Evolutionary conservation across 2,113 vertebrate species (phyloP), one percentile per base, ranked within the genome.

Genomic region (Archocentrus centrarchus): DNA sequence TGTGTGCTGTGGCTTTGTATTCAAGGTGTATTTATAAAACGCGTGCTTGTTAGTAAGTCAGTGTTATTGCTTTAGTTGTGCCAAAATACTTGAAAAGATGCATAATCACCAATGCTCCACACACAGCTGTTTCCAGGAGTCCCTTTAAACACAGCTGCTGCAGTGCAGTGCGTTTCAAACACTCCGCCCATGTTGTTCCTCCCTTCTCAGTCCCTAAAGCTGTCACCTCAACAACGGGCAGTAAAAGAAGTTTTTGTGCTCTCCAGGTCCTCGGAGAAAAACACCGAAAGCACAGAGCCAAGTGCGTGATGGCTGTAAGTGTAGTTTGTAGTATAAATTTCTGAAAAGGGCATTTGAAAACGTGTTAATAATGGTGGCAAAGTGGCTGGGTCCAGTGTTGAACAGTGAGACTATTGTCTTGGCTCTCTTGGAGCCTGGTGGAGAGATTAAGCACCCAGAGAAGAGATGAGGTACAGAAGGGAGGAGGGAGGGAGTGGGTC

Each of bases 401-500:
- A 96, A 96, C 95, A 95, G 90, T 88, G 93, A 93, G 92, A 94
- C 94, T 92, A 95, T 96, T 96, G 95, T 96, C 92, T 93, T 93
- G 89, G 90, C 86, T 90, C 91, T 91, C 87, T 82, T 86, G 91
- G 88, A 93, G 90, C 88, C 93, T 94, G 94, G 91, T 95, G 89
- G 90, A 94, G 90, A 94, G 93, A 94, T 95, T 92, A 94, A 93
- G 90, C 92, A 91, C 92, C 89, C 85, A 89, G 90, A 84, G 82
- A 90, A 88, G 88, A 93, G 93, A 93, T 93, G 91, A 93, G 91
- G 93, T 92, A 94, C 90, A 89, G 93, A 85, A 39, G 85, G 85
- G 88, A 78, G 82, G 86, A 59, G 89, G 86, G 88, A 86, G 91
- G 88, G 86, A 77, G 68, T 58, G 84, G 86, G 92, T 92, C 87